Evolutionary conservation across 2,797 vertebrate genomes (phyloP), one percentile per base, ranked within the genome.

Genomic region (Sebastes vulpes): DNA sequence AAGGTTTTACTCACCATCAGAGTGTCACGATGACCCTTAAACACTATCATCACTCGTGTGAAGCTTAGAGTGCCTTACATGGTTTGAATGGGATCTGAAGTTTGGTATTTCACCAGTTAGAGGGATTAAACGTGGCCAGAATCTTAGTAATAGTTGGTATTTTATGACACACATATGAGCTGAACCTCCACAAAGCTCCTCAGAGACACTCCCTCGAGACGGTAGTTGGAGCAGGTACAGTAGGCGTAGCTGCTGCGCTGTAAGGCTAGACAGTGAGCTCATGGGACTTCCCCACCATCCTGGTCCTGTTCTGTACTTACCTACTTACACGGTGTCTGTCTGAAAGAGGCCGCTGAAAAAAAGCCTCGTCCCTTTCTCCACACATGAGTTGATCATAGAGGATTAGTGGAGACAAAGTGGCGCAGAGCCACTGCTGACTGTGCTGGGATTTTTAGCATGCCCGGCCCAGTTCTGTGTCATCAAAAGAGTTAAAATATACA

Each of bases 181-280:
- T 68, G 65, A 80, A 76, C 67, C 74, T 79, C 38, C 54, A 61
- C 65, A 59, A 53, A 54, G 58, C 88, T 82, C 80, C 67, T 67
- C 16, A 5, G 80, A 84, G 79, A 85, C 82, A 65, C 80, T 90
- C 82, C 86, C 81, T 73, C 9, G 61, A 65, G 67, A 76, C 32
- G 35, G 72, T 31, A 65, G 72, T 38, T 75, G 77, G 85, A 77
- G 77, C 83, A 89, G 87, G 87, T 71, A 61, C 20, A 38, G 60
- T 4, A 80, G 87, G 89, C 70, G 84, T 90, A 82, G 87, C 85
- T 78, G 76, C 86, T 20, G 72, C 73, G 3, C 63, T 57, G 85
- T 86, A 87, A 78, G 91, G 87, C 91, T 75, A 94, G 93, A 95
- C 94, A 32, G 75, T 94, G 93, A 95, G 88, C 91, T 95, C 94